These are phyloP conservation scores for Siphamia tubifer DNA, from an alignment of 2,113 vertebrate species.

Conservation along the genomic window DNA sequence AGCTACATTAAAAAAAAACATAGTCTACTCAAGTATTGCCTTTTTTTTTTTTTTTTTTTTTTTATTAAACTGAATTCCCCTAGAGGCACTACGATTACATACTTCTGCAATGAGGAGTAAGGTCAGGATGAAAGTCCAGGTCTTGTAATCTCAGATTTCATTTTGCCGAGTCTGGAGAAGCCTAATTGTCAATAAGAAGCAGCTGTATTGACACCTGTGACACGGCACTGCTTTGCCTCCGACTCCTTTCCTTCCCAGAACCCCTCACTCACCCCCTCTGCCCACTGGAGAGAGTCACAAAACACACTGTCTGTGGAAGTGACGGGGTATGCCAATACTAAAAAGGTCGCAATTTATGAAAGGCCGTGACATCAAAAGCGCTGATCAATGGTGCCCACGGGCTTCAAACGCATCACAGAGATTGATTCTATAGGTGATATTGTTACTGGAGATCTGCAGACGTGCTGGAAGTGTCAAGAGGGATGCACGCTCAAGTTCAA, in stretches of 20 bases:
- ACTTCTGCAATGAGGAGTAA: constrained; percentile 61
- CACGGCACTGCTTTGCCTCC: constrained; percentile 39
- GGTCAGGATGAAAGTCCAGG: constrained; percentile 73
- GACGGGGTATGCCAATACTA: constrained; percentile 65
- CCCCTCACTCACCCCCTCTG: constrained; percentile 26
- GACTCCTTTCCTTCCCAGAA: constrained; percentile 21
- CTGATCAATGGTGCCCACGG: constrained; percentile 73
- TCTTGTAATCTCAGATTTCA: constrained; percentile 72
- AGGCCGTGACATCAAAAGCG: constrained; percentile 66
- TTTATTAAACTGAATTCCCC: no score
- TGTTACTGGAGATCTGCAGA: constrained; percentile 55
- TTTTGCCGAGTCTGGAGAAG: constrained; percentile 55
- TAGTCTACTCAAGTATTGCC: not conserved
- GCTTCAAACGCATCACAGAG: constrained; percentile 32
- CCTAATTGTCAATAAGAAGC: constrained; percentile 74
- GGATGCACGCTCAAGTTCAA: constrained; percentile 50
- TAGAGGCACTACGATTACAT: constrained; percentile 46
- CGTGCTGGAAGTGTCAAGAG: constrained; percentile 48
- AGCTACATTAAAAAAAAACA: constrained; percentile 5
- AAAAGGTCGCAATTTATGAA: constrained; percentile 78
- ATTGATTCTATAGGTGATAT: constrained; percentile 69
- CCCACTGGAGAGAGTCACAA: constrained; percentile 40
- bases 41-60: no score
- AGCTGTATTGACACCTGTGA: constrained; percentile 77
- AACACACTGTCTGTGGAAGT: constrained; percentile 25